Conservation (phyloP, 2,888 invertebrate species). For the Thecophora atra region DNA sequence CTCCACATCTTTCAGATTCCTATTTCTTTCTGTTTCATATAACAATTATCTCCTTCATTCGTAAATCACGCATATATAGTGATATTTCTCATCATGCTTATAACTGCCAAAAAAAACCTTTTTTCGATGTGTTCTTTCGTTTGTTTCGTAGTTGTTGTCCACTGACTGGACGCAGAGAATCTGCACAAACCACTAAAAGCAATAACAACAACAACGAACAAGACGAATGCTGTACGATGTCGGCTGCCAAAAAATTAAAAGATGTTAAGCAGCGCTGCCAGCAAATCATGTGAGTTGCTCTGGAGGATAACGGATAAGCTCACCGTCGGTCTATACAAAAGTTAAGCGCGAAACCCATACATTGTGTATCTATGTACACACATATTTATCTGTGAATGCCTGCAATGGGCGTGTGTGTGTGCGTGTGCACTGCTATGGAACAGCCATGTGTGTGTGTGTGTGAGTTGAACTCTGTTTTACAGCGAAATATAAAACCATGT, state of each 20-base stretch:
- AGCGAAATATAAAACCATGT: constrained; percentile 1
- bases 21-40: too few species aligned
- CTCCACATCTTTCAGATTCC: too few species aligned
- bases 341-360: background rate
- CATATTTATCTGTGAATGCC: background rate
- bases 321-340: background rate
- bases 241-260: constrained; percentile 20
- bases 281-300: background rate
- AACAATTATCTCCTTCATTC: too few species aligned
- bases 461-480: constrained; percentile 12
- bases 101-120: constrained; percentile 17
- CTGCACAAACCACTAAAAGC: background rate
- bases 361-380: background rate
- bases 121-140: background rate
- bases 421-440: background rate
- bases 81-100: background rate
- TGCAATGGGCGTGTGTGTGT: constrained; percentile 1
- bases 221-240: background rate
- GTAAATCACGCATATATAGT: too few species aligned
- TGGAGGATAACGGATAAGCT: constrained; percentile 2
- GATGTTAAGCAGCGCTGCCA: background rate
- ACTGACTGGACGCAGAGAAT: background rate
- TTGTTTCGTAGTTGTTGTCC: constrained; percentile 15
- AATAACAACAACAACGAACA: background rate
- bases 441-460: background rate